Evolutionary conservation across 1,140 invertebrate species (phyloP).

Genomic region (Phocides pigmalion): DNA sequence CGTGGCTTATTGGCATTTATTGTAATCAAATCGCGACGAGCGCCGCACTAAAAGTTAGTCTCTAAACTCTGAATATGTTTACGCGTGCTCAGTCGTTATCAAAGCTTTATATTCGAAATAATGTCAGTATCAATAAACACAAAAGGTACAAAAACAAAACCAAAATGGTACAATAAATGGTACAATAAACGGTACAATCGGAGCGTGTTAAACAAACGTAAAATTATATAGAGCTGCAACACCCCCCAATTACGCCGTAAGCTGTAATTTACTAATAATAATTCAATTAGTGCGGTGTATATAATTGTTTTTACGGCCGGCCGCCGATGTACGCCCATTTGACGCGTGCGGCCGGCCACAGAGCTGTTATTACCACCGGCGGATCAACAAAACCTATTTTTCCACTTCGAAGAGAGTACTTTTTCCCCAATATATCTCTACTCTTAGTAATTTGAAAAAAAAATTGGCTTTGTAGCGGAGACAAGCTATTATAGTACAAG

Average conservation of each 20-base stretch:
- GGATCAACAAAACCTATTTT: no score
- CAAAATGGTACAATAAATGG: slow-evolving; percentile 31
- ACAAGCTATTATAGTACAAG: no score
- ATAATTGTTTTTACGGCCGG: slow-evolving; percentile 49
- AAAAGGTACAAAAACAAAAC: slow-evolving; percentile 29
- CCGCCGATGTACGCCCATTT: slow-evolving; percentile 37
- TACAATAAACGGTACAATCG: slow-evolving; percentile 34
- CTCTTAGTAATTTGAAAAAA: no score
- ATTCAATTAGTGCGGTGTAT: slow-evolving; percentile 48
- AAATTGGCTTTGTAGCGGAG: no score
- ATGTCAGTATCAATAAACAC: slow-evolving; percentile 1
- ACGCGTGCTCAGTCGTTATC: no score
- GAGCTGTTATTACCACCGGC: slow-evolving; percentile 43
- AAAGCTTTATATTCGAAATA: neutral
- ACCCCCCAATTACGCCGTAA: slow-evolving; percentile 48
- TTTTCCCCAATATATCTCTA: no score
- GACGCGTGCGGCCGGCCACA: slow-evolving; percentile 40
- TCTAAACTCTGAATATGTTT: no score
- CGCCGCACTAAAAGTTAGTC: no score
- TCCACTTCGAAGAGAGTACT: no score
- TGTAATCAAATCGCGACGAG: no score
- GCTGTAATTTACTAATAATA: slow-evolving; percentile 54
- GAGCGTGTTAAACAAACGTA: slow-evolving; percentile 37
- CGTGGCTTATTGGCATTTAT: no score
- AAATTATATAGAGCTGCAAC: slow-evolving; percentile 47